Evolutionary conservation across 92 coral and sea anemone genomes (phyloP), one percentile per base, ranked within the genome.

Genomic region (Phenganax subtilis): DNA sequence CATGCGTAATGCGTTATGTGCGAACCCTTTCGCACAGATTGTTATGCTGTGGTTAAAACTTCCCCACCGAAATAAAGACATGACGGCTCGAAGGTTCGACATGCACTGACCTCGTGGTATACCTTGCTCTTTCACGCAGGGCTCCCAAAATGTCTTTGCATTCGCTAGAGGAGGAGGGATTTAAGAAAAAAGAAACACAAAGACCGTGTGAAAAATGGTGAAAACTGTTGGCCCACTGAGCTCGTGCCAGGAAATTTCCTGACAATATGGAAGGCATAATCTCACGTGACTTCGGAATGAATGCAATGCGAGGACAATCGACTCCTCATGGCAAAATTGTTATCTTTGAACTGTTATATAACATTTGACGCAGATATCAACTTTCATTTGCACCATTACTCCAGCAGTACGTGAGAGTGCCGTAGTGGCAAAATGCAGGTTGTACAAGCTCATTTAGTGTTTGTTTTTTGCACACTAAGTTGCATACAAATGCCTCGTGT

Each of bases 231-330:
- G 47, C 47, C 47, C 47, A 5, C 47, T 2, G 47, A 5, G 47
- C 47, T 37, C 5, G 47, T 37, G 47, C 47, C 47, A 1, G 47
- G 47, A 37, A 37, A 37, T 37, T 37, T 37, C 47, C 47, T 1
- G 47, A 37, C 47, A 5, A 37, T 37, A 5, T 37, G 47, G 47
- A 37, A 37, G 47, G 47, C 47, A 1, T 37, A 5, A 87, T 85
- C 89, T 84, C 87, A 75, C 61, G 85, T 82, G 88, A 88, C 87
- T 77, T 88, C 87, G 80, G 91, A 89, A 66, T 86, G 89, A 63
- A 86, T 78, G 91, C 86, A 68, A 88, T 88, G 88, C 82, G 72
- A 88, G 88, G 88, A 88, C 87, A 86, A 83, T 85, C 66, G 47
- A 37, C 47, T 37, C 47, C 47, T 37, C 47, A 37, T 37, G 47